These are phyloP conservation scores for Whitmania pigra DNA, from an alignment of 1,140 invertebrate genomes.

Conservation along the genomic window DNA sequence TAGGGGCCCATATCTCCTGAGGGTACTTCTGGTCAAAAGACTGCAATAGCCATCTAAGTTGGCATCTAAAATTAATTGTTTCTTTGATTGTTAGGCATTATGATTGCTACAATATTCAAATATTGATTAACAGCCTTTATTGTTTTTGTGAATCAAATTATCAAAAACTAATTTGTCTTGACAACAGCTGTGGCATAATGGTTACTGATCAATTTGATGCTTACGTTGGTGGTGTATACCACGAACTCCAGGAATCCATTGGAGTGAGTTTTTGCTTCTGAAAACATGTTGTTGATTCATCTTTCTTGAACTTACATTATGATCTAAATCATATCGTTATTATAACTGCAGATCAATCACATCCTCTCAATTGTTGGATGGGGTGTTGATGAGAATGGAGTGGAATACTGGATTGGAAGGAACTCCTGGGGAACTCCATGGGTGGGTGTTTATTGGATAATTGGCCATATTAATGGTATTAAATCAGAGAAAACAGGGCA, in stretches of 20 bases:
- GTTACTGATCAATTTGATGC: constrained; percentile 42
- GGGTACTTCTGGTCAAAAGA: no score
- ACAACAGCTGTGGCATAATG: constrained; percentile 42
- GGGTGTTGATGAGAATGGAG: constrained; percentile 39
- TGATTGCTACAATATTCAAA: constrained; percentile 3
- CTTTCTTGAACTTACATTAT: no score
- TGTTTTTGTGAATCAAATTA: no score
- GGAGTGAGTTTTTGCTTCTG: constrained; percentile 29
- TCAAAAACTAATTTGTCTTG: background rate
- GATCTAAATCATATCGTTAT: no score
- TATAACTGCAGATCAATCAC: constrained; percentile 42
- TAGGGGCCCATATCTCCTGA: no score
- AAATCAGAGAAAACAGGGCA: no score
- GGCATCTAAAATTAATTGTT: no score
- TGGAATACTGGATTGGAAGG: constrained; percentile 47
- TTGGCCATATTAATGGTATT: background rate
- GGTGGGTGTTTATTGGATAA: constrained; percentile 30
- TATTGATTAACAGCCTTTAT: no score
- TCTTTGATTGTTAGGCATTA: no score
- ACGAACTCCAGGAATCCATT: constrained; percentile 32
- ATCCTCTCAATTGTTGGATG: constrained; percentile 46
- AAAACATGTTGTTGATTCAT: background rate
- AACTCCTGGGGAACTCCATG: constrained; percentile 47
- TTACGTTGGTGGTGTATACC: constrained; percentile 44
- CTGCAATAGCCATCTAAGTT: no score